Base-by-base conservation (phyloP, 2,113 vertebrate species). In the Myiozetetes cayanensis region DNA sequence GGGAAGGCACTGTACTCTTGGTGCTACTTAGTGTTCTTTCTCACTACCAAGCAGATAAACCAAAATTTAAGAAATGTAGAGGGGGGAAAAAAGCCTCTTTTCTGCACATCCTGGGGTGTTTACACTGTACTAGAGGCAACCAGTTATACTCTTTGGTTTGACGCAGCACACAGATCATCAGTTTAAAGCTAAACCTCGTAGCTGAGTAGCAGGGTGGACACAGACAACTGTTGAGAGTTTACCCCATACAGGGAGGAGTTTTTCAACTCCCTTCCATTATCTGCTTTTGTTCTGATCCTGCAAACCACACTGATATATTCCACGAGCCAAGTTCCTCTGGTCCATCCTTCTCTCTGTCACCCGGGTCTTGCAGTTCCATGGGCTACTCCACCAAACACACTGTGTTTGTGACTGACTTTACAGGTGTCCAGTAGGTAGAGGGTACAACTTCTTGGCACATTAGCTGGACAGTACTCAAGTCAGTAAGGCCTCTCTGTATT, bases 11-110 rank as follows among this genome's bases (percentile, higher is more conserved):
- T 46, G 33, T 89, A 23, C 66, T 87, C 14, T 67, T 61, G 61
- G 56, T 89, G 78, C 73, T 93, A 52, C 89, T 89, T 58, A 11
- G 18, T 52, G 55, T n/a, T 56, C 39, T 63, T 81, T 79, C 85
- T 89, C 44, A 39, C 39, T 68, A 53, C 31, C 56, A 68, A 75
- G 44, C 12, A 77, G 75, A 41, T 79, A 90, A 89, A 2, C 5
- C 24, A 8, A 49, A 49, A 63, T 28, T 35, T 33, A n/a, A 53
- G 41, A n/a, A 53, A 62, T 37, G 14, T 33, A 55, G 49, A 22
- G 11, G 30, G 30, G 41, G 22, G 17, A 14, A 10, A 72, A 46
- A 18, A 4, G 0, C 2, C 0, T 28, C 3, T 87, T 56, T 58
- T 39, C 11, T 76, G 28, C 23, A 15, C 12, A 10, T 43, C 19